Evolutionary conservation across 1,140 invertebrate genomes (phyloP).

Genomic region (Papilio aristodemus): DNA sequence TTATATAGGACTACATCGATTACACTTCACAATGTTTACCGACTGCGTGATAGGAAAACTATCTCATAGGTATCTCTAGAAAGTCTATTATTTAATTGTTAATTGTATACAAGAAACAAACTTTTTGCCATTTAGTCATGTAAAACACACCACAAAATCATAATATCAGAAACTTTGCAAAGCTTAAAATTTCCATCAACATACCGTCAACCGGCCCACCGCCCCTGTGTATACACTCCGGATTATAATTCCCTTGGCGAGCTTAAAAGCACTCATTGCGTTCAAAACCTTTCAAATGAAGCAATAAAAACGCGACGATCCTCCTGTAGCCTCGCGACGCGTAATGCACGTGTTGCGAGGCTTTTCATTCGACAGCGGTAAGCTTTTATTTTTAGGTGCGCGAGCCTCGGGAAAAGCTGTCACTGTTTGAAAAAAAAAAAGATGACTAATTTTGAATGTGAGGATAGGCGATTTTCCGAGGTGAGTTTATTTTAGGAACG

Average conservation of each 20-base stretch:
- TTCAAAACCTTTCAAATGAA: conserved; percentile 34
- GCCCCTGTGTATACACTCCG: conserved; percentile 20
- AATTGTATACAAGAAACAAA: not conserved
- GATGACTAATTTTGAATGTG: not conserved
- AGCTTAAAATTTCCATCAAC: not conserved
- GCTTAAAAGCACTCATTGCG: conserved; percentile 33
- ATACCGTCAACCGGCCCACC: not conserved
- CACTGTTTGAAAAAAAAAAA: conserved; percentile 7
- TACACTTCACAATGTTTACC: no score
- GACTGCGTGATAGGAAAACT: not conserved
- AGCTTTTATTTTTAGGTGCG: conserved; percentile 11
- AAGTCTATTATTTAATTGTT: no score
- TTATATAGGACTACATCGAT: no score
- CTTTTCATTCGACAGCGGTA: conserved; percentile 21
- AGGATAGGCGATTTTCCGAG: not conserved
- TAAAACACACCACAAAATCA: not conserved
- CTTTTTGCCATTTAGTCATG: not conserved
- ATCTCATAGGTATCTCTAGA: not conserved
- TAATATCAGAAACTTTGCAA: not conserved
- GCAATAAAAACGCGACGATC: conserved; percentile 32
- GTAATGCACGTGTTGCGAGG: conserved; percentile 11
- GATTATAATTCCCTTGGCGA: conserved; percentile 32
- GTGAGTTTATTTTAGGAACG: not conserved
- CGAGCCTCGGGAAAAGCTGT: conserved; percentile 8
- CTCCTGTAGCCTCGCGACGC: conserved; percentile 2